Percentiles rank a stretch among this genome's conserved stretches.
phyloP scores from a whole-genome alignment of 2,797 vertebrate species.

The Mus caroli region DNA sequence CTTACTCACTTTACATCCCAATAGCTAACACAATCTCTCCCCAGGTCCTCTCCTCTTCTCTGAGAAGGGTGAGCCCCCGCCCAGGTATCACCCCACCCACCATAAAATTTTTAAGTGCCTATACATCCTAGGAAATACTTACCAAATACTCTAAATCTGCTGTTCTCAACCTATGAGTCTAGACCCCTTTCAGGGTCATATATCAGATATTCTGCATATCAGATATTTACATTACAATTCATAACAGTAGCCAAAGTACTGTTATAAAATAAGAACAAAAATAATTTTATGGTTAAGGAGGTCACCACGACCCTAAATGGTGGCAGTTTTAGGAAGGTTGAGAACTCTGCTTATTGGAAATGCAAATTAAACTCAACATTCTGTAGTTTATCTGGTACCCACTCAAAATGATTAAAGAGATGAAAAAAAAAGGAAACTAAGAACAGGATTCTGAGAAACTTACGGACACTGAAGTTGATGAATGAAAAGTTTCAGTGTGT shows the following conservation, averaged over 20 bases:
- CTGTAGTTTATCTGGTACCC: not conserved
- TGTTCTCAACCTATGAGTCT: not conserved
- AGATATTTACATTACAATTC: not conserved
- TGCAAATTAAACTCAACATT: not conserved
- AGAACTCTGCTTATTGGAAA: not conserved
- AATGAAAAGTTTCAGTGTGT: not conserved
- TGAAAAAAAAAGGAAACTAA: not conserved
- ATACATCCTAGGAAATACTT: not conserved
- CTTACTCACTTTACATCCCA: no score
- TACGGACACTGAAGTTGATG: not conserved
- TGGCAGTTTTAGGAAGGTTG: not conserved
- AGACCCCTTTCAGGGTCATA: not conserved
- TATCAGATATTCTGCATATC: not conserved
- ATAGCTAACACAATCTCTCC: no score
- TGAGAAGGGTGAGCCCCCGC: no score
- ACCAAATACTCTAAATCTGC: not conserved
- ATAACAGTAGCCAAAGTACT: not conserved
- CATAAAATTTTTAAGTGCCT: not conserved
- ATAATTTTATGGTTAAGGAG: not conserved
- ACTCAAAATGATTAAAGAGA: not conserved
- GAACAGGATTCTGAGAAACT: not conserved
- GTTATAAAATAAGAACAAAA: not conserved
- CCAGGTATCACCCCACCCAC: no score
- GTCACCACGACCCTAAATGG: not conserved
- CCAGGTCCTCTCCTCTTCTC: no score